phyloP scores from a whole-genome alignment of 1,140 invertebrate species.

The Holotrichia oblita region DNA sequence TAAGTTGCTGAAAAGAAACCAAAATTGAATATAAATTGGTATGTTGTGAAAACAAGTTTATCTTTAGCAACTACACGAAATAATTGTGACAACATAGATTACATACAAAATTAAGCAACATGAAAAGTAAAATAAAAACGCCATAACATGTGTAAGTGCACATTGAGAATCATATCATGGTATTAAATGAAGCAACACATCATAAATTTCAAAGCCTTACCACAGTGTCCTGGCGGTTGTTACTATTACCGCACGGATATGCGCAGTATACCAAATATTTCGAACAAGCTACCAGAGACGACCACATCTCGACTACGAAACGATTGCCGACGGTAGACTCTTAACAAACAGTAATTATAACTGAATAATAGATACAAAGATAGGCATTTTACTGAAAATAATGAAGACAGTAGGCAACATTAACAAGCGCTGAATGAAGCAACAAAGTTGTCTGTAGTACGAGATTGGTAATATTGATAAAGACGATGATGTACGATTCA shows the following conservation, averaged over 20 bases:
- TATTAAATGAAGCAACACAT: slow-evolving; percentile 24
- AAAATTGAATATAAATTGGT: neutral
- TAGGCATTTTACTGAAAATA: neutral
- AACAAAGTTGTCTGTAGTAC: slow-evolving; percentile 12
- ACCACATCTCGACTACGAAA: slow-evolving; percentile 34
- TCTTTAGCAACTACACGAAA: neutral
- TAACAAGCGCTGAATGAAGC: slow-evolving; percentile 14
- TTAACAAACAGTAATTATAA: slow-evolving; percentile 34
- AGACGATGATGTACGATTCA: neutral
- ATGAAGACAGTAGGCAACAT: neutral
- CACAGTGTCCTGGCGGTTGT: slow-evolving; percentile 30
- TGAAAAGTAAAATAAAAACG: slow-evolving; percentile 29
- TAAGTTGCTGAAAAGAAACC: slow-evolving; percentile 81
- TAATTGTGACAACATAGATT: neutral
- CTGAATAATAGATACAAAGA: slow-evolving; percentile 25
- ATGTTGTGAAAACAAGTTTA: neutral
- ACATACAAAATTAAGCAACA: slow-evolving; percentile 15
- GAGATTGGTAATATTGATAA: slow-evolving; percentile 6
- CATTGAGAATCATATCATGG: neutral
- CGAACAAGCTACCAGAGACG: slow-evolving; percentile 36
- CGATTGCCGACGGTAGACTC: neutral
- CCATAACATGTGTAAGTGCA: neutral
- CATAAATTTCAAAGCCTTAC: slow-evolving; percentile 36
- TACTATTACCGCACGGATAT: slow-evolving; percentile 37
- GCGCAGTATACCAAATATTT: slow-evolving; percentile 37